phyloP scores from a whole-genome alignment of 2,113 vertebrate genomes.

The Cyanoliseus patagonus region DNA sequence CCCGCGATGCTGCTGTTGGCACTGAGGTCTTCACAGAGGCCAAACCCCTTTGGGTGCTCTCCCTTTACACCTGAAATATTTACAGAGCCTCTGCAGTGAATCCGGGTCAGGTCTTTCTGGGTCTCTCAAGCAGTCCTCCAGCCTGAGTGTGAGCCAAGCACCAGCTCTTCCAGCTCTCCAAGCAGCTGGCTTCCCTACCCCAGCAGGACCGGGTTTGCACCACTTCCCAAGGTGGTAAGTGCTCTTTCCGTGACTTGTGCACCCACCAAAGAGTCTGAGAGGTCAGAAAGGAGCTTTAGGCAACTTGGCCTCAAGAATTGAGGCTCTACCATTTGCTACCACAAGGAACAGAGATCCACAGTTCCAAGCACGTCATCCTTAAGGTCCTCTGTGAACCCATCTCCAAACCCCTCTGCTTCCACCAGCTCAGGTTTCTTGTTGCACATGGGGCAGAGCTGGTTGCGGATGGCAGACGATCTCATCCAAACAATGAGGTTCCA shows the following conservation, averaged over 20 bases:
- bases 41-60: background rate
- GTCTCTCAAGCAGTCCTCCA: background rate
- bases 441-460: conserved; percentile 94
- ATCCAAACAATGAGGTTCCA: conserved; percentile 97
- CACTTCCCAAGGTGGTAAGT: background rate
- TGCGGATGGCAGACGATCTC: conserved; percentile 84
- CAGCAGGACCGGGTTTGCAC: background rate
- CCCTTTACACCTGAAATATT: background rate
- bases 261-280: background rate
- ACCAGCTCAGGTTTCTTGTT: conserved; percentile 77
- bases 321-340: background rate
- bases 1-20: background rate
- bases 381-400: conserved; percentile 83
- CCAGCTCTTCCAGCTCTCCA: background rate
- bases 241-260: rapidly evolving
- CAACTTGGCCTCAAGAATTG: rapidly evolving
- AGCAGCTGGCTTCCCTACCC: background rate
- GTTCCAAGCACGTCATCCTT: rapidly evolving
- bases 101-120: background rate
- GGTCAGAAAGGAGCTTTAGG: background rate
- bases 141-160: rapidly evolving
- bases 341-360: conserved; percentile 59
- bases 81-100: background rate
- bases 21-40: background rate
- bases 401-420: conserved; percentile 82